These are phyloP conservation scores for Rhea pennata DNA, from an alignment of 2,113 vertebrate genomes.

Conservation along the genomic window DNA sequence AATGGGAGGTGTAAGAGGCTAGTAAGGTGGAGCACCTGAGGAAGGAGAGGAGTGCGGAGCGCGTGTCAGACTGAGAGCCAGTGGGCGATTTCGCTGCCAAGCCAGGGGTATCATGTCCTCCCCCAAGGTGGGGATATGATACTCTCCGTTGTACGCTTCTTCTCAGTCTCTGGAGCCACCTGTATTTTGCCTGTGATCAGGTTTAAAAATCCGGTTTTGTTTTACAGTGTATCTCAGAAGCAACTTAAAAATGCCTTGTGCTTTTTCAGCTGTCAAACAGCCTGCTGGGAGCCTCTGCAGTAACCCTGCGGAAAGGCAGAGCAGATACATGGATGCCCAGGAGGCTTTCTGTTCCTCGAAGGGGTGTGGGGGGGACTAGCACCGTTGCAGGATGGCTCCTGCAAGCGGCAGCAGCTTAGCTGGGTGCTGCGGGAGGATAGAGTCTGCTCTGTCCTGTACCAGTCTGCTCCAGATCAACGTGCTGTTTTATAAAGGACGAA, in stretches of 20 bases:
- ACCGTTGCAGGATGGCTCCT: background rate
- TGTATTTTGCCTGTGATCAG: background rate
- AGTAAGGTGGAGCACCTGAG: background rate
- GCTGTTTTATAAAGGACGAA: slow-evolving; percentile 9
- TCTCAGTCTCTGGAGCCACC: background rate
- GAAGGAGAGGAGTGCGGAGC: background rate
- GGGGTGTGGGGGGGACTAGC: background rate
- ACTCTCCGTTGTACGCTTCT: background rate
- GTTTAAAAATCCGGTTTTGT: background rate
- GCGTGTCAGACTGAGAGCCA: accelerated
- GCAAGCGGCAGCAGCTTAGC: slow-evolving; percentile 46
- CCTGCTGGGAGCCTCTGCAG: accelerated
- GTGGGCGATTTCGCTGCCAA: background rate
- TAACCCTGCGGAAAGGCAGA: background rate
- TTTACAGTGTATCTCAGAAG: background rate
- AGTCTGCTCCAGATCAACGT: background rate
- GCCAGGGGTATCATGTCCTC: accelerated
- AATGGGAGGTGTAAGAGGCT: accelerated
- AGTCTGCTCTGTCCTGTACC: too few relatives aligned
- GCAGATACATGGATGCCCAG: background rate
- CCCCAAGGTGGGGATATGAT: background rate
- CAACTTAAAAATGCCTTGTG: background rate
- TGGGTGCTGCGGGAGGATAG: slow-evolving; percentile 6
- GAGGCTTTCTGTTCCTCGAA: background rate
- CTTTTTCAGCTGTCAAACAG: background rate